These are phyloP conservation scores for Porites cylindrica DNA, from an alignment of 92 coral and sea anemone species.

Conservation along the genomic window DNA sequence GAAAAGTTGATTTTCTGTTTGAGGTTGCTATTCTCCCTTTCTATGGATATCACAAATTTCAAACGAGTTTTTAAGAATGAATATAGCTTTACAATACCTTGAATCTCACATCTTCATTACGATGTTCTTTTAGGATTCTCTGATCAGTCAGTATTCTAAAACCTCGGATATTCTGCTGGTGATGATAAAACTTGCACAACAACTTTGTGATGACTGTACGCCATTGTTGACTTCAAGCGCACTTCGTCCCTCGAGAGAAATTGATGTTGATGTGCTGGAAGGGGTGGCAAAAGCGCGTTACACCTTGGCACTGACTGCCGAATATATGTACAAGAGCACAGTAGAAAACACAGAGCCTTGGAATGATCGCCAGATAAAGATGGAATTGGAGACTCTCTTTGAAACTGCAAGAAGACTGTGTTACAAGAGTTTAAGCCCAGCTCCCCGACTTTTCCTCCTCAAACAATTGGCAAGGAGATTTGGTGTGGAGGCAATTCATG, in stretches of 20 bases:
- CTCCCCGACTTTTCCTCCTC: conserved; percentile 71
- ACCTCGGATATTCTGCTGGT: conserved; percentile 46
- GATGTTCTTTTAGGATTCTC: conserved; percentile 47
- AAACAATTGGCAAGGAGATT: conserved; percentile 77
- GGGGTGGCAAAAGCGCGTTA: conserved; percentile 75
- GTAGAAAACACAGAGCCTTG: conserved; percentile 35
- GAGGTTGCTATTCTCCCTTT: no score
- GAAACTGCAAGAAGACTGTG: conserved; percentile 63
- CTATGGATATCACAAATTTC: no score
- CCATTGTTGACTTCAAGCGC: conserved; percentile 9
- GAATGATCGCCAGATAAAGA: conserved; percentile 29
- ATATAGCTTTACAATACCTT: no score
- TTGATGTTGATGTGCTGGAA: conserved; percentile 68
- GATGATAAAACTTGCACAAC: conserved; percentile 61
- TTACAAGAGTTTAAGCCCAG: conserved; percentile 47
- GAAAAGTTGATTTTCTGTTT: no score
- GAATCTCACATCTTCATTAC: not conserved
- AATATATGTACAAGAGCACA: conserved; percentile 58
- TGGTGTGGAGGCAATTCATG: conserved; percentile 70
- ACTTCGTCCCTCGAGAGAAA: not conserved
- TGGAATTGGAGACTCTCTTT: conserved; percentile 57
- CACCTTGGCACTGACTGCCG: conserved; percentile 61
- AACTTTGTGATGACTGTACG: conserved; percentile 41
- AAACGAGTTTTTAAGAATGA: no score
- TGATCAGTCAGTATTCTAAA: conserved; percentile 54